Evolutionary conservation across 2,113 vertebrate genomes (phyloP).

Genomic region (Poecilia latipinna): DNA sequence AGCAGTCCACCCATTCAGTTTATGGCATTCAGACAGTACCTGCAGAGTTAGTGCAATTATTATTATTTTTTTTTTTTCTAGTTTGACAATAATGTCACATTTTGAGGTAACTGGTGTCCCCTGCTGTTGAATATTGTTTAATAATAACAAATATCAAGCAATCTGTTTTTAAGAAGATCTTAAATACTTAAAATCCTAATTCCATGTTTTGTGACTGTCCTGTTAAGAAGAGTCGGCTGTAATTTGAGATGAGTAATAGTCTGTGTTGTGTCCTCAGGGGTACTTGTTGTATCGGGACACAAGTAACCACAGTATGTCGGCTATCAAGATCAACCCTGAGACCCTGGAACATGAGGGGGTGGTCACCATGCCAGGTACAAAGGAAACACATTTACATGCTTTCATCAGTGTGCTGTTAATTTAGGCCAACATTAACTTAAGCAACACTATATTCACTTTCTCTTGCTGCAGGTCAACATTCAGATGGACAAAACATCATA

Average conservation of each 20-base stretch:
- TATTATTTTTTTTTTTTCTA: too few relatives aligned
- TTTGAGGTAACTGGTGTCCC: background rate
- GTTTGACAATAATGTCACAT: background rate
- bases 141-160: too few relatives aligned
- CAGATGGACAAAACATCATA: constrained; percentile 96
- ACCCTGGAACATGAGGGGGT: constrained; percentile 95
- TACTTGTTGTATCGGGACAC: constrained; percentile 94
- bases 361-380: constrained; percentile 92
- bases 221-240: background rate
- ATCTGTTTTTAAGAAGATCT: too few relatives aligned
- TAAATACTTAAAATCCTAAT: background rate
- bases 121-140: too few relatives aligned
- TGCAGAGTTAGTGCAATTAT: background rate
- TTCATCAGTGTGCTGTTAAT: background rate
- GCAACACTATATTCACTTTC: constrained; percentile 11
- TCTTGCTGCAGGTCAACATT: constrained; percentile 86
- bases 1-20: too few relatives aligned
- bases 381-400: background rate
- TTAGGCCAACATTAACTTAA: background rate
- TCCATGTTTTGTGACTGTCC: background rate
- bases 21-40: too few relatives aligned
- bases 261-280: constrained; percentile 80
- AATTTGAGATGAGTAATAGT: constrained; percentile 5
- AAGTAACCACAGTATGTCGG: constrained; percentile 94
- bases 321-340: constrained; percentile 97